Evolutionary conservation across 1,140 invertebrate genomes (phyloP).

Genomic region (Chironomus tepperi): DNA sequence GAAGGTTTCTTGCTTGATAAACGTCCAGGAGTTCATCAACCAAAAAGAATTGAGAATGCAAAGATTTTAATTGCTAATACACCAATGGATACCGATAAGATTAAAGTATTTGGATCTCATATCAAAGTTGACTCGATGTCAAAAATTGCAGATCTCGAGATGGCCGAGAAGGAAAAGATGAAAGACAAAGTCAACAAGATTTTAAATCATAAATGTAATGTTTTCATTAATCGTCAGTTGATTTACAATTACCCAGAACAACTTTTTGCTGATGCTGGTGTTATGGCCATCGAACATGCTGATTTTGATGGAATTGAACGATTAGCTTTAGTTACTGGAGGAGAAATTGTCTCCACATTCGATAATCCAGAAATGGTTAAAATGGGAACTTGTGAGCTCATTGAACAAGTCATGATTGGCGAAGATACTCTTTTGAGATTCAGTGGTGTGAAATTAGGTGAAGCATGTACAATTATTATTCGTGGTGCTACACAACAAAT

Average conservation of each 20-base stretch:
- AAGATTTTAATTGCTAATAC: slow-evolving; percentile 99
- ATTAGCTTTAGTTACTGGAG: slow-evolving; percentile 92
- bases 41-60: slow-evolving; percentile 82
- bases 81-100: slow-evolving; percentile 99
- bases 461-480: slow-evolving; percentile 95
- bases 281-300: slow-evolving; percentile 99
- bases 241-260: slow-evolving; percentile 99
- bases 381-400: slow-evolving; percentile 87
- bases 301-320: slow-evolving; percentile 99
- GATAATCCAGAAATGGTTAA: slow-evolving; percentile 87
- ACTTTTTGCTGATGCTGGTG: slow-evolving; percentile 93
- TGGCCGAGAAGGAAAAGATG: slow-evolving; percentile 99
- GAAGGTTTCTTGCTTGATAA: slow-evolving; percentile 98
- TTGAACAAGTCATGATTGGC: slow-evolving; percentile 97
- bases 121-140: slow-evolving; percentile 96
- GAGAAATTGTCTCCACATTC: slow-evolving; percentile 98
- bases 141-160: slow-evolving; percentile 95
- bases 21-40: slow-evolving; percentile 83
- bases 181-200: slow-evolving; percentile 99
- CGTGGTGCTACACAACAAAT: slow-evolving; percentile 99
- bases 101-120: slow-evolving; percentile 98
- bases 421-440: slow-evolving; percentile 95
- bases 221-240: slow-evolving; percentile 98
- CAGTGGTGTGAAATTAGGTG: slow-evolving; percentile 86
- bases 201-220: slow-evolving; percentile 90